Evolutionary conservation across 1,140 invertebrate species (phyloP), one percentile per base, ranked within the genome.

Genomic region (Drosophila dunni): DNA sequence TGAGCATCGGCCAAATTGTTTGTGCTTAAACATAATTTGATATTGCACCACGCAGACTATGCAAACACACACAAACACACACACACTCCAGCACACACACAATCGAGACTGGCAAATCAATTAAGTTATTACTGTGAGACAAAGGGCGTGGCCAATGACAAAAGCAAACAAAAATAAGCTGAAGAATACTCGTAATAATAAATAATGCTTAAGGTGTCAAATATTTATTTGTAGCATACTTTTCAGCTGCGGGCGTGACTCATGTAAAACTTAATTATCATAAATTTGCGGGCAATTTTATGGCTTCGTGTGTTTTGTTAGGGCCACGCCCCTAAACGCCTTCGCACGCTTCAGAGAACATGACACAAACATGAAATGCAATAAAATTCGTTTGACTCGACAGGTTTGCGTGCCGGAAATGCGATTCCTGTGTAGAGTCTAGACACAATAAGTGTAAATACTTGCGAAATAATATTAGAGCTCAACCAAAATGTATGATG

Each of bases 401-500:
- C 56, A 48, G 40, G 79, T 63, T 79, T 79, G 80, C 80, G 80
- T 82, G 80, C 71, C 71, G 80, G 80, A 82, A 83, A 82, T 82
- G 80, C 80, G 76, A 56, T 62, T 83, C 80, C 80, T 75, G 80
- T 82, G 71, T 82, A 82, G 80, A 82, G 80, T 82, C 80, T 82
- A 82, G 80, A 82, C 80, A 60, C 62, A 46, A 61, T 45, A 60
- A 53, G 80, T 36, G 64, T 74, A 78, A 64, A 75, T 50, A 51
- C 61, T 51, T 63, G 40, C 73, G 58, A 83, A 75, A 82, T 82
- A 38, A 56, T 57, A 79, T 50, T 48, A 70, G 42, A 29, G 29
- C 4, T 40, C 48, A 5, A 45, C n/a, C 0, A 13, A 10, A 60
- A 48, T 13, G 2, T 20, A 33, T 11, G 20, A 29, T 24, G 11